phyloP scores from a whole-genome alignment of 35 echinoderm and acorn worm genomes.

The Lytechinus pictus region DNA sequence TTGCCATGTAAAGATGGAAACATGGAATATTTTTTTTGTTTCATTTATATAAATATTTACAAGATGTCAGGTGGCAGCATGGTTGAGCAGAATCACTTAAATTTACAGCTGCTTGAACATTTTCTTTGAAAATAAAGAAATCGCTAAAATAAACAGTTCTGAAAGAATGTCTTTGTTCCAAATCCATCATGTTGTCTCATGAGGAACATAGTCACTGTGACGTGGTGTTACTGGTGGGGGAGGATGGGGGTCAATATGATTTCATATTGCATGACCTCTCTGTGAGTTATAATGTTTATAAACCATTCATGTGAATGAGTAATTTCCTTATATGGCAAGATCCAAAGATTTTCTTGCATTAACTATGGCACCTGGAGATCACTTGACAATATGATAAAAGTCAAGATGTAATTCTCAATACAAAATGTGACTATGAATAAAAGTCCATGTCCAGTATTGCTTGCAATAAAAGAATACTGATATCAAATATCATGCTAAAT shows the following conservation, averaged over 20 bases:
- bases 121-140: background rate
- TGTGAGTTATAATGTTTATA: background rate
- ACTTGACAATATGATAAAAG: background rate
- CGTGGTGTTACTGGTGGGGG: background rate
- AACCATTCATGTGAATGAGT: background rate
- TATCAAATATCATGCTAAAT: too few species aligned
- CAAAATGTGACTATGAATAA: background rate
- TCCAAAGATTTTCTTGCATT: background rate
- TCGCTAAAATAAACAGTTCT: background rate
- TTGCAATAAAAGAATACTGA: too few species aligned
- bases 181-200: background rate
- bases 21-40: too few species aligned
- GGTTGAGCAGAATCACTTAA: background rate
- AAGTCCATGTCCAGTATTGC: too few species aligned
- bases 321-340: background rate
- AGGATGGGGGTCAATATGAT: background rate
- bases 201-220: background rate
- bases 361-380: background rate
- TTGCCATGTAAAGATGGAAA: background rate
- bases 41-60: too few species aligned
- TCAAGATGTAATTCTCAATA: too few species aligned
- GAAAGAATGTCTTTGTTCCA: conserved; percentile 2
- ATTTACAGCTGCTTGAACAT: background rate
- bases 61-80: background rate
- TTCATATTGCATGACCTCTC: background rate